Evolutionary conservation across 2,113 vertebrate genomes (phyloP).

Genomic region (Caranx melampygus): DNA sequence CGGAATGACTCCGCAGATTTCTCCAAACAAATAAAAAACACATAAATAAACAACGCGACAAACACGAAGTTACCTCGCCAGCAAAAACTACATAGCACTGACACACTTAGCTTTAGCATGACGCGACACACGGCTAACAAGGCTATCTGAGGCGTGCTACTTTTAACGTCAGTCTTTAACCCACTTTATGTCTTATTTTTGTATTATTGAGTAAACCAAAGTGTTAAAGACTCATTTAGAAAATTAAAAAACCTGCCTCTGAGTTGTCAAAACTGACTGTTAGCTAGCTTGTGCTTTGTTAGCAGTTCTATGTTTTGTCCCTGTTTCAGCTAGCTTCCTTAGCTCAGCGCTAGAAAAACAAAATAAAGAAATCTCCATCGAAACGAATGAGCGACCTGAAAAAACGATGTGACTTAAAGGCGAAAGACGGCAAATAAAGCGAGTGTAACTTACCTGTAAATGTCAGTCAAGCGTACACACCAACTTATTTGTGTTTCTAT

Average conservation of each 20-base stretch:
- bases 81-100: not conserved
- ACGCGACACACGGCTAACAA: constrained; percentile 6
- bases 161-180: not conserved
- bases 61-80: not conserved
- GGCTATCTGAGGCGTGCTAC: accelerated
- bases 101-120: constrained; percentile 51
- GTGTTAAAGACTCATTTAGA: accelerated
- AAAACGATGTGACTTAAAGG: accelerated
- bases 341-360: constrained; percentile 30
- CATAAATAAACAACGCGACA: not conserved
- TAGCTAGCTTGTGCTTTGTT: constrained; percentile 42
- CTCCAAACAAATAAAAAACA: constrained; percentile 23
- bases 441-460: constrained; percentile 47
- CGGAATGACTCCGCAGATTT: constrained; percentile 31
- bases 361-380: not conserved
- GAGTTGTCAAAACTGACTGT: too few relatives aligned
- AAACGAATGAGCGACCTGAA: not conserved
- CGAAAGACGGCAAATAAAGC: accelerated
- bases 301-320: constrained; percentile 31
- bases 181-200: not conserved
- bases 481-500: constrained; percentile 62
- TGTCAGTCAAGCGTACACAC: not conserved
- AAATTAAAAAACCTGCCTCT: not conserved
- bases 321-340: constrained; percentile 35
- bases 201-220: not conserved